Evolutionary conservation across 2,888 invertebrate genomes (phyloP), one percentile per base, ranked within the genome.

Genomic region (Agonopterix arenella): DNA sequence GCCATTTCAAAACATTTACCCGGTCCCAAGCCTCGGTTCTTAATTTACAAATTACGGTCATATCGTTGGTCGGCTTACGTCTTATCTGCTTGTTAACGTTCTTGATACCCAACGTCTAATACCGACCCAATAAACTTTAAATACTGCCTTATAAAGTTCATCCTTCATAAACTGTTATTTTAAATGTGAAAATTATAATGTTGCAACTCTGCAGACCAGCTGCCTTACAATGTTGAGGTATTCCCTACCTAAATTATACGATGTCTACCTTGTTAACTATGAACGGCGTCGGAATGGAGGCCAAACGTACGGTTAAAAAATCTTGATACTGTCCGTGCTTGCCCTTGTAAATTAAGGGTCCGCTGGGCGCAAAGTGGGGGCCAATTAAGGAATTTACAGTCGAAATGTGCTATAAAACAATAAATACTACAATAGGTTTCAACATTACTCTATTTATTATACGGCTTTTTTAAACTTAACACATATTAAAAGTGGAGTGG

Each of bases 331-430:
- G 73, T 80, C 66, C 67, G 68, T 74, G 83, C 70, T 73, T 70
- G 76, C 84, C 81, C 81, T 84, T 84, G 76, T 84, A 84, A 86
- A 86, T 85, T 82, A 80, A 77, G 73, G 82, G 74, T 66, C 74
- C 66, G 75, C 64, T 70, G 76, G 79, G 75, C 80, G 79, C 78
- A 81, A 83, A 82, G 76, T 75, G 76, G 74, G 65, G 73, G 63
- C 84, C 84, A 89, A 86, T 88, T 85, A 88, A 82, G 76, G 73
- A 82, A 75, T 84, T 84, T 89, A 89, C 84, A 74, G 80, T 74
- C 77, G 66, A 73, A 77, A 80, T 76, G 74, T 73, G 84, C 73
- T 77, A 74, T 88, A 85, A 85, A 88, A 84, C 81, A 84, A 88
- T 88, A 86, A 89, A 88, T 86, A 74, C 70, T 76, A 77, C 75